These are phyloP conservation scores for Sebastes jordani DNA, from an alignment of 2,797 vertebrate genomes.

Conservation along the genomic window DNA sequence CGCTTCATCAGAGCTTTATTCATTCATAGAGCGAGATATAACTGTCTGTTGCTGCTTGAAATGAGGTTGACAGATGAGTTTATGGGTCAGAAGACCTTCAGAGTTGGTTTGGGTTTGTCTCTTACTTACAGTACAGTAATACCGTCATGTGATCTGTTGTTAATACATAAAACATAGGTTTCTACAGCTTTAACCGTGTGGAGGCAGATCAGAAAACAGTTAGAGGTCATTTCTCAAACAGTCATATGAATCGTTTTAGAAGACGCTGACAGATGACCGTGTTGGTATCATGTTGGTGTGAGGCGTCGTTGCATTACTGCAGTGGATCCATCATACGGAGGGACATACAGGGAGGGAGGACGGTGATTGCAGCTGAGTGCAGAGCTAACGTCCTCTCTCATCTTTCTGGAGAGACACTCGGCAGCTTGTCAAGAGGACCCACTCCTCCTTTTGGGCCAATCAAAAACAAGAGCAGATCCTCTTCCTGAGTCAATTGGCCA, in stretches of 20 bases:
- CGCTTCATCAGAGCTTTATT: background rate
- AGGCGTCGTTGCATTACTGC: background rate
- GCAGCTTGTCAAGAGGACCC: slow-evolving; percentile 26
- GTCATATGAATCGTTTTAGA: background rate
- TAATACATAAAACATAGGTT: background rate
- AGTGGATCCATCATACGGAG: background rate
- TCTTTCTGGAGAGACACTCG: slow-evolving; percentile 51
- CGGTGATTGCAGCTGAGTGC: slow-evolving; percentile 41
- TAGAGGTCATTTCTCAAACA: background rate
- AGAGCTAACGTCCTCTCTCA: slow-evolving; percentile 37
- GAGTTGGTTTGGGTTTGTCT: background rate
- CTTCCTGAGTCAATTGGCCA: slow-evolving; percentile 55
- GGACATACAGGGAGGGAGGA: background rate
- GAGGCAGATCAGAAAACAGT: background rate
- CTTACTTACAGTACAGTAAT: background rate
- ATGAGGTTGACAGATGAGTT: background rate
- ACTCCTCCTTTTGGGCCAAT: slow-evolving; percentile 44
- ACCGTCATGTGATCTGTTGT: background rate
- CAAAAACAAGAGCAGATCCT: slow-evolving; percentile 37
- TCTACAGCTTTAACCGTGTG: background rate
- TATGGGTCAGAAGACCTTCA: background rate
- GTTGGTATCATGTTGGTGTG: background rate
- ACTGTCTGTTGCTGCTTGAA: background rate
- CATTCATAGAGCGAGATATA: background rate
- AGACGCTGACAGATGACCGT: background rate